Base-by-base conservation (phyloP, 37 sponge, comb jelly and placozoan species). In the Theonella swinhoei region DNA sequence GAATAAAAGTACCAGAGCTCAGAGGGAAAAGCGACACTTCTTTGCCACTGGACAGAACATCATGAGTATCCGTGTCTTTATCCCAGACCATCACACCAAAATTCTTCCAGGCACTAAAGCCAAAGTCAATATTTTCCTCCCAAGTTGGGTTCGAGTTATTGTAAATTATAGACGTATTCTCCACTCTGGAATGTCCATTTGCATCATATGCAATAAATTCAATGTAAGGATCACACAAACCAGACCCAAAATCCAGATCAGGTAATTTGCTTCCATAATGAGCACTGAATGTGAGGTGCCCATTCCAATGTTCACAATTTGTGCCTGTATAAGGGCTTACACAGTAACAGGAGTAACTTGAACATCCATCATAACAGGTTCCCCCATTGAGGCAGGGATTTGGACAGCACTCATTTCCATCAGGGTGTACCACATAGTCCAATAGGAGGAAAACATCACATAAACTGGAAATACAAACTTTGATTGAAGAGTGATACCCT, bases 321-420 rank as follows among this genome's bases (percentile, higher is more conserved):
- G 22, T 33, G 34, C 37, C 22, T 33, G 54, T 47, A 14, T 47
- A 47, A 17, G 54, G 14, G 14, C 14, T 7, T 7, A n/a, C n/a
- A 14, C 54, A 47, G 54, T 7, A 47, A 14, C 54, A 47, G 54
- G 37, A 33, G 33, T 36, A 70, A 7, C 37, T 31, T 33, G 37
- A 23, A 43, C 1, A 39, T 41, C 47, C 28, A 4, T 43, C 75
- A 38, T 42, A 23, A 14, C 75, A 74, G 43, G 47, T 74, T 42
- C 75, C 75, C n/a, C 75, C 75, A 74, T 74, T 74, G 24, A 2
- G 75, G 54, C 75, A 74, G 8, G 43, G 75, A 39, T 74, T 42
- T 24, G 54, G 5, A 14, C 42, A 42, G 54, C 78, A 77, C 28
- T 63, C 78, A 32, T 31, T 77, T 22, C 31, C 35, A 69, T 69